These are phyloP conservation scores for Ganaspis brasiliensis DNA, from an alignment of 2,888 invertebrate species.

Conservation along the genomic window DNA sequence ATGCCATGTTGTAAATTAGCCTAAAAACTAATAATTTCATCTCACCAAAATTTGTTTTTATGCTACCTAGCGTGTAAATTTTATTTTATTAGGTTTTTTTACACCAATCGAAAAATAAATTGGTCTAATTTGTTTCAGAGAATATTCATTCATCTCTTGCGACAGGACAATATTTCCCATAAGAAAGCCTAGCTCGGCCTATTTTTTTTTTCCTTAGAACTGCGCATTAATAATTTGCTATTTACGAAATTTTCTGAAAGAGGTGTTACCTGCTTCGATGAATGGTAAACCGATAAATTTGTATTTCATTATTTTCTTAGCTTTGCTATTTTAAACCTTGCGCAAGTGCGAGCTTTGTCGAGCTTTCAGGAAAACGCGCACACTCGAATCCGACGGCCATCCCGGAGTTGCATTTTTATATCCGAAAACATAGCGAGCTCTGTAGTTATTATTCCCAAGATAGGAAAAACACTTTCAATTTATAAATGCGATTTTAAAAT, in stretches of 20 bases:
- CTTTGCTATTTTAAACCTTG: constrained; percentile 17
- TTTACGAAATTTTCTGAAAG: not conserved
- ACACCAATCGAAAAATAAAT: not conserved
- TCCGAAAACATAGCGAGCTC: constrained; percentile 30
- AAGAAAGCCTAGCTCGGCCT: not conserved
- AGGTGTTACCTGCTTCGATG: constrained; percentile 3
- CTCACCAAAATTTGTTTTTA: not conserved
- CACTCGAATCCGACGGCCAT: constrained; percentile 34
- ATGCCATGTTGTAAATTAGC: constrained; percentile 1
- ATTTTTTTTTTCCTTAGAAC: not conserved
- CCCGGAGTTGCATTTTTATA: constrained; percentile 18
- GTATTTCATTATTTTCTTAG: constrained; percentile 20
- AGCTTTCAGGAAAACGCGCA: constrained; percentile 19
- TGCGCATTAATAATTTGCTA: constrained; percentile 1
- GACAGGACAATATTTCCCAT: not conserved
- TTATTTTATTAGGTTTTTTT: not conserved
- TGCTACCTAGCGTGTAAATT: not conserved
- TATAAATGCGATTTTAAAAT: not conserved
- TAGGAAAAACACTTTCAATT: not conserved
- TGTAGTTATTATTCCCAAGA: constrained; percentile 28
- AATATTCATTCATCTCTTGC: too few species aligned
- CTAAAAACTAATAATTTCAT: not conserved
- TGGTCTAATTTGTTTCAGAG: too few species aligned
- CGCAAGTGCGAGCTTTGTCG: constrained; percentile 27
- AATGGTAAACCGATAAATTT: constrained; percentile 30